A percentile compares a stretch with the other conserved stretches of the same genome.
Conservation (phyloP, 2,113 vertebrate species). For the Salminus brasiliensis region DNA sequence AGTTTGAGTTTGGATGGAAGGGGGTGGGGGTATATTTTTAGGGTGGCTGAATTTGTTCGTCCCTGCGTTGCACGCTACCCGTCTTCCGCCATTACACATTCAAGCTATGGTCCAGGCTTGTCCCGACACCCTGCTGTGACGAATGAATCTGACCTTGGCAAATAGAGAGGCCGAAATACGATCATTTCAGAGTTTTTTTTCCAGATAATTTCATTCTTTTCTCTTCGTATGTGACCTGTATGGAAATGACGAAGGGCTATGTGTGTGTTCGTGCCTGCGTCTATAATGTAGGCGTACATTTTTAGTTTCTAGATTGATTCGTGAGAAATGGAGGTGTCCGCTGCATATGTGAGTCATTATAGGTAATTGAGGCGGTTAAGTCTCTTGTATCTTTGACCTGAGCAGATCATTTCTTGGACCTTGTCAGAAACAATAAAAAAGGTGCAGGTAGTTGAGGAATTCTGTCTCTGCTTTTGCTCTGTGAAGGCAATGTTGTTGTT, state of each 20-base stretch:
- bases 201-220: constrained; percentile 65
- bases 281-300: constrained; percentile 61
- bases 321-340: constrained; percentile 57
- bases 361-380: constrained; percentile 73
- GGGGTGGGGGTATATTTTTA: constrained; percentile 53
- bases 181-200: constrained; percentile 56
- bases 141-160: constrained; percentile 77
- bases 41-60: constrained; percentile 66
- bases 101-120: constrained; percentile 68
- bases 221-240: constrained; percentile 42
- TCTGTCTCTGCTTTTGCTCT: constrained; percentile 27
- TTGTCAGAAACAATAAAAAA: constrained; percentile 74
- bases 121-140: constrained; percentile 65
- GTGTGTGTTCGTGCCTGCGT: constrained; percentile 15
- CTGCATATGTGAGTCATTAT: constrained; percentile 75
- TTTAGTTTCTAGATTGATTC: constrained; percentile 66
- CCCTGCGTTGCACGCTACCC: constrained; percentile 61
- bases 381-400: constrained; percentile 74
- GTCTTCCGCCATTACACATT: constrained; percentile 71
- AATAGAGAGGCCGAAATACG: constrained; percentile 70
- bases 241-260: constrained; percentile 40
- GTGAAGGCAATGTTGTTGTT: background rate
- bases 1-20: constrained; percentile 37
- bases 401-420: constrained; percentile 71
- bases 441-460: constrained; percentile 53